Evolutionary conservation across 2,113 vertebrate species (phyloP).

Genomic region (Malurus elegans): DNA sequence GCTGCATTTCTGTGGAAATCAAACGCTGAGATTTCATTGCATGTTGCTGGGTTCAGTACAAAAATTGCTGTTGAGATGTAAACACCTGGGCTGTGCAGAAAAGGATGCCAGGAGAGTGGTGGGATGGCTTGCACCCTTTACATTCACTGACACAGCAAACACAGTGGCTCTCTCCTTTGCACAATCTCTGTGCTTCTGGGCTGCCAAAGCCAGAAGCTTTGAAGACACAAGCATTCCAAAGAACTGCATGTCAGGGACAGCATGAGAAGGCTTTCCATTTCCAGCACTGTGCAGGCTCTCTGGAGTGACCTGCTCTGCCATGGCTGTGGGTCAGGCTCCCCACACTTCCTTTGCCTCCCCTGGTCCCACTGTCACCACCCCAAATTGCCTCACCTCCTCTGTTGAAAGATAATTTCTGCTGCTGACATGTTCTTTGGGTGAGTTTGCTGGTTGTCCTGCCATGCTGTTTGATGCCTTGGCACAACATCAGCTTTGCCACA

Average conservation of each 20-base stretch:
- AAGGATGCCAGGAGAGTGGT: background rate
- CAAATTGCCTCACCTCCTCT: background rate
- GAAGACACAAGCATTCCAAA: background rate
- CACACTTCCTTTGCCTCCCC: background rate
- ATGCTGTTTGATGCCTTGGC: background rate
- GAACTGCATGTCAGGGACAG: background rate
- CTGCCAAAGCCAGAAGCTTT: background rate
- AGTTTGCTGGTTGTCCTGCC: background rate
- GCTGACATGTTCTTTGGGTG: background rate
- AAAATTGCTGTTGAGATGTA: background rate
- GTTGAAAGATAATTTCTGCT: background rate
- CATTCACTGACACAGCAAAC: background rate
- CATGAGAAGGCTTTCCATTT: background rate
- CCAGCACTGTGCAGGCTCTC: background rate
- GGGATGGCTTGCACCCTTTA: background rate
- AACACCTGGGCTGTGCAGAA: background rate
- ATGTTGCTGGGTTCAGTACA: background rate
- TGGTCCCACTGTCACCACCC: fast-evolving
- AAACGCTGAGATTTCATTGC: background rate
- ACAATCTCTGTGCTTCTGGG: background rate
- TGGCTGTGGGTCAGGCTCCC: fast-evolving
- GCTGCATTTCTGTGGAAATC: background rate
- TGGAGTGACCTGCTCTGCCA: background rate
- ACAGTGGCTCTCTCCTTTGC: background rate
- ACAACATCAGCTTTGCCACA: background rate